Evolutionary conservation across 2,797 vertebrate species (phyloP).

Genomic region (Cephalopachus bancanus): DNA sequence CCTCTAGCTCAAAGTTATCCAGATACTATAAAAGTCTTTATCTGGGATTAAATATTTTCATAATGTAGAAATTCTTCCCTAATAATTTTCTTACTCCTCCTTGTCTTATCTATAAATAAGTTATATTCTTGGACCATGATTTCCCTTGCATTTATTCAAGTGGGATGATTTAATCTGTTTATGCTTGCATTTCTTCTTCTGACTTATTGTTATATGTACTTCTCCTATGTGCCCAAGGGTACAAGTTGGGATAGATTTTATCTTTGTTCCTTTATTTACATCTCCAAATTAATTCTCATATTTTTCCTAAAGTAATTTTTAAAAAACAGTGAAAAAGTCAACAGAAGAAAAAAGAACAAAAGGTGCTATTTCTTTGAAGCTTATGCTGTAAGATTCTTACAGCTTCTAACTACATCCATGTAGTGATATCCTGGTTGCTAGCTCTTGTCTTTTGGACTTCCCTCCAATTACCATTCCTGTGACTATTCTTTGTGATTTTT

Average conservation of each 20-base stretch:
- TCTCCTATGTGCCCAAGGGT: neutral
- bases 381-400: neutral
- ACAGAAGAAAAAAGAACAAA: neutral
- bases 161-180: neutral
- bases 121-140: neutral
- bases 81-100: neutral
- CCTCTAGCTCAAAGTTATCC: neutral
- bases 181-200: neutral
- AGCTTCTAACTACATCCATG: neutral
- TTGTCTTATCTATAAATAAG: neutral
- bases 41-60: neutral
- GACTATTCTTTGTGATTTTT: neutral
- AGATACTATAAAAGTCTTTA: neutral
- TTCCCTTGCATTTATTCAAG: neutral
- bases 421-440: neutral
- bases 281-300: neutral
- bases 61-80: neutral
- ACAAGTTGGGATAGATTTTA: neutral
- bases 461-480: neutral
- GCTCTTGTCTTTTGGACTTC: neutral
- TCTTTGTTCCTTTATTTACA: neutral
- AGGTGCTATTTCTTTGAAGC: neutral
- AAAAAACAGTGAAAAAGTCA: neutral
- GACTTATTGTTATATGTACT: neutral
- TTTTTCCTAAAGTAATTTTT: neutral